These are phyloP conservation scores for Rhagonycha lutea DNA, from an alignment of 2,888 invertebrate genomes.

Conservation along the genomic window DNA sequence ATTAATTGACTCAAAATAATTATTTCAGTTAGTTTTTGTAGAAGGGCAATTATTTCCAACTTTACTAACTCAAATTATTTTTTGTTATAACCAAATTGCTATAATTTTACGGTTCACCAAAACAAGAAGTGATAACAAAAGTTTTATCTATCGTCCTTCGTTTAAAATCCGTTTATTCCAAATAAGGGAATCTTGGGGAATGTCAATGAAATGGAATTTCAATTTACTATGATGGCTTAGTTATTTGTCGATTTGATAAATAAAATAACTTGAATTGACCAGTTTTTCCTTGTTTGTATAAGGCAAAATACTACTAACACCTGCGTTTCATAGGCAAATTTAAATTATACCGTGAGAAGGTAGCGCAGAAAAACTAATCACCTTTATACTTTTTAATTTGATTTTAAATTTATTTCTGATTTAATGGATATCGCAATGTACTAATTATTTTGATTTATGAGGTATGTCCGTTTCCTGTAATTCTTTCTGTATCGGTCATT, in stretches of 20 bases:
- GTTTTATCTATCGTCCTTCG: slow-evolving; percentile 8
- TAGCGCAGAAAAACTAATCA: slow-evolving; percentile 16
- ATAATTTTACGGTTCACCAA: neutral
- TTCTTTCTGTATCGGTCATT: neutral
- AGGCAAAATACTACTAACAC: slow-evolving; percentile 26
- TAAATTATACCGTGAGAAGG: slow-evolving; percentile 33
- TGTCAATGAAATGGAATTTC: slow-evolving; percentile 27
- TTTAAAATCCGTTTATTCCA: slow-evolving; percentile 16
- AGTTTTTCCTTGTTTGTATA: slow-evolving; percentile 32
- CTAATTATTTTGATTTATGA: neutral
- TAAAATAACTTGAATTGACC: slow-evolving; percentile 32
- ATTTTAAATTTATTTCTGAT: neutral
- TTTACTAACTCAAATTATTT: neutral
- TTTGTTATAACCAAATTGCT: neutral
- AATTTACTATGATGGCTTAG: slow-evolving; percentile 29
- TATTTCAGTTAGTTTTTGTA: neutral
- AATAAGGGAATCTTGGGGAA: slow-evolving; percentile 13
- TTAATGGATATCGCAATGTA: neutral
- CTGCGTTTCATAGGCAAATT: slow-evolving; percentile 33
- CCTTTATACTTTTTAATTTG: neutral
- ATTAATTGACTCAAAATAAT: neutral
- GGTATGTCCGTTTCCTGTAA: neutral
- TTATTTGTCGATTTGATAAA: slow-evolving; percentile 33
- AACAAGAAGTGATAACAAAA: neutral
- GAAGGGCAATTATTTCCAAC: neutral